A percentile compares a stretch with the other conserved stretches of the same genome.
phyloP scores from a whole-genome alignment of 2,113 vertebrate genomes.

The Bambusicola thoracicus region DNA sequence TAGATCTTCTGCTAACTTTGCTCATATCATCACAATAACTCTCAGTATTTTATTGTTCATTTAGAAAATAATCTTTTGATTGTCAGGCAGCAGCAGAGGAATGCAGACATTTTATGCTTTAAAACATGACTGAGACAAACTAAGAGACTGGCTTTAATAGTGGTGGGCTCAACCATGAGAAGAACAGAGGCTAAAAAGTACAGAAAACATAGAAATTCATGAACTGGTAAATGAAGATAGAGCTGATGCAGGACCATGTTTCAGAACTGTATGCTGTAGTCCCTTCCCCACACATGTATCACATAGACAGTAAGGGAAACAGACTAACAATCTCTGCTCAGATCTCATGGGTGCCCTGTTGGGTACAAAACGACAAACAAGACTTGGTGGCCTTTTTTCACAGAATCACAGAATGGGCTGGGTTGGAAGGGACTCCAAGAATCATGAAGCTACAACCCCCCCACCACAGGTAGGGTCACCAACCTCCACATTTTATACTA shows the following conservation, averaged over 20 bases:
- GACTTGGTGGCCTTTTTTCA: fast-evolving
- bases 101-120: slow-evolving; percentile 1
- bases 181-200: background rate
- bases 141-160: background rate
- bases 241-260: background rate
- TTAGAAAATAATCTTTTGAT: slow-evolving; percentile 30
- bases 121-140: background rate
- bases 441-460: no score
- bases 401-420: no score
- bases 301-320: background rate
- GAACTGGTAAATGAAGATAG: background rate
- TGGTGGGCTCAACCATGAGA: background rate
- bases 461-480: no score
- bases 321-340: background rate
- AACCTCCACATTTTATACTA: no score
- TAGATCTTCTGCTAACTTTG: background rate
- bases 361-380: background rate
- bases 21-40: background rate
- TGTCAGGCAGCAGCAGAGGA: background rate
- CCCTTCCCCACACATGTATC: fast-evolving
- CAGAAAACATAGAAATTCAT: background rate
- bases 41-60: slow-evolving; percentile 29
- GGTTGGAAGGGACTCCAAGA: no score
- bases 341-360: background rate
- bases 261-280: background rate